These are phyloP conservation scores for Drosophila paranaensis DNA, from an alignment of 2,888 invertebrate genomes.

Conservation along the genomic window DNA sequence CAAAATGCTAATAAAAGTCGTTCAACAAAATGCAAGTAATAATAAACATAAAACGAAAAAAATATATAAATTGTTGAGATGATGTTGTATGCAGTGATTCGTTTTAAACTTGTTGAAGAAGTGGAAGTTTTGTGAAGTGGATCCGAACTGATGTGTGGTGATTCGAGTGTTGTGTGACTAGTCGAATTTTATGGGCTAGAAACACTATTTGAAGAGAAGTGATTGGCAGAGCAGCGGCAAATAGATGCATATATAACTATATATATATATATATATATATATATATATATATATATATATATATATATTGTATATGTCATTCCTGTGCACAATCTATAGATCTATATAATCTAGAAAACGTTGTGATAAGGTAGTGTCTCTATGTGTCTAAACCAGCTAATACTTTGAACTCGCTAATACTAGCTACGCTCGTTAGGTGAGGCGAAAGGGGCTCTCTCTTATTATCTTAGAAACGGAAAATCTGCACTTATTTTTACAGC, in stretches of 20 bases:
- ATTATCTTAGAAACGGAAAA: no score
- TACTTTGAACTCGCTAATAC: background rate
- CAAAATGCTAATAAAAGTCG: slow-evolving; percentile 65
- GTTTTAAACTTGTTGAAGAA: slow-evolving; percentile 9
- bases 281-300: no score
- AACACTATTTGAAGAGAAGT: background rate
- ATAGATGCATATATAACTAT: background rate
- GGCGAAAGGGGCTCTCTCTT: background rate
- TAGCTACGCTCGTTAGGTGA: no score
- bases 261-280: no score
- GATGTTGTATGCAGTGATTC: slow-evolving; percentile 14
- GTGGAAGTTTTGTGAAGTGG: slow-evolving; percentile 20
- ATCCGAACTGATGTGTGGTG: slow-evolving; percentile 20
- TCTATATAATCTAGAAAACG: background rate
- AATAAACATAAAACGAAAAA: slow-evolving; percentile 28
- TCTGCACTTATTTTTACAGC: background rate
- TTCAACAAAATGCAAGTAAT: slow-evolving; percentile 62
- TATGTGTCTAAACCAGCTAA: background rate
- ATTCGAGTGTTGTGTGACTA: slow-evolving; percentile 20
- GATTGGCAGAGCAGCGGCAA: background rate
- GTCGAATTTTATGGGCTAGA: slow-evolving; percentile 10
- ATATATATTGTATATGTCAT: background rate
- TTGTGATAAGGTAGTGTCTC: background rate
- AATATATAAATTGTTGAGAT: slow-evolving; percentile 24
- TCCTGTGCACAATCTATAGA: slow-evolving; percentile 1